Evolutionary conservation across 2,113 vertebrate species (phyloP).

Genomic region (Vulpes lagopus): DNA sequence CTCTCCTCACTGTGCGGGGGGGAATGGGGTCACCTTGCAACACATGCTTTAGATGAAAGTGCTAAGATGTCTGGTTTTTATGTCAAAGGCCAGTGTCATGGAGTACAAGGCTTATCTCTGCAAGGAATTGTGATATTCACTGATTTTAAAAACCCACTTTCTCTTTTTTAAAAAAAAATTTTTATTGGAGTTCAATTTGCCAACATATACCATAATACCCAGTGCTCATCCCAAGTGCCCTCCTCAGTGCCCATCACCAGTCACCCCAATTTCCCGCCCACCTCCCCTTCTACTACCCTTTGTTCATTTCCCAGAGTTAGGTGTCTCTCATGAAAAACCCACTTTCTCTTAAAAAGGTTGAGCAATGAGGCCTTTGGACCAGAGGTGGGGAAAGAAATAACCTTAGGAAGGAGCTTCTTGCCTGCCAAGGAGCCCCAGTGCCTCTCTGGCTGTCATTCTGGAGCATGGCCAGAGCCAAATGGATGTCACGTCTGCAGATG

Average conservation of each 20-base stretch:
- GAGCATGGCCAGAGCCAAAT: slow-evolving; percentile 82
- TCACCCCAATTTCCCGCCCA: too few relatives aligned
- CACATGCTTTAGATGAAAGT: neutral
- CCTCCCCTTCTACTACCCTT: too few relatives aligned
- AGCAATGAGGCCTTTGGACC: neutral
- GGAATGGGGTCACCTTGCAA: neutral
- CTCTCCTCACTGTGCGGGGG: neutral
- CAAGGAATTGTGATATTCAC: neutral
- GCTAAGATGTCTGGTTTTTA: neutral
- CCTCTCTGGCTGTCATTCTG: slow-evolving; percentile 81
- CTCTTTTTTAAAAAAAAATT: neutral
- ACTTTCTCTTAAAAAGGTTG: neutral
- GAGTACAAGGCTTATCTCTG: neutral
- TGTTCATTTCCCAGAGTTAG: too few relatives aligned
- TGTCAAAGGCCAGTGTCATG: neutral
- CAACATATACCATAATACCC: too few relatives aligned
- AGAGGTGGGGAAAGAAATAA: neutral
- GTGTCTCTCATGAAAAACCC: too few relatives aligned
- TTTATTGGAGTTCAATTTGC: too few relatives aligned
- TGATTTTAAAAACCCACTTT: neutral
- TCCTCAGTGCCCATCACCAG: too few relatives aligned
- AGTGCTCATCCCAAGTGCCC: too few relatives aligned
- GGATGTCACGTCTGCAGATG: slow-evolving; percentile 84
- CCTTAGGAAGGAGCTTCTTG: neutral
- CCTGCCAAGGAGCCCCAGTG: neutral